Base-by-base conservation (phyloP, 2,797 vertebrate species). In the Pseudochirops cupreus region DNA sequence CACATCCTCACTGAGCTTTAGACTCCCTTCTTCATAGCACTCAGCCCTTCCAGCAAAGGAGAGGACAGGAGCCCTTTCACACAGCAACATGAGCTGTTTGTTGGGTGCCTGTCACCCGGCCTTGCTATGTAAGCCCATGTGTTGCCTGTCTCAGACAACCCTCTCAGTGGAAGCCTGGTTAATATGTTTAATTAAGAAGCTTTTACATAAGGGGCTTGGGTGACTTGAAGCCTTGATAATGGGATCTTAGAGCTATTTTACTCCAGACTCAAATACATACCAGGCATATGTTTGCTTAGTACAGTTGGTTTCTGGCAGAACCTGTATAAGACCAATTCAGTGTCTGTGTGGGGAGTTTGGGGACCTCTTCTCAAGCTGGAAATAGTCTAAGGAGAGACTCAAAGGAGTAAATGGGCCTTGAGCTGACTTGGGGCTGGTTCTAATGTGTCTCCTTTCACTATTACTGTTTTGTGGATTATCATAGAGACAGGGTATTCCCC, bases 161-260 rank as follows among this genome's bases (percentile, higher is more conserved):
- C 58, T 67, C 87, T 33, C 9, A 4, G 16, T 26, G 58, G 74
- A 50, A 87, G 16, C 91, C 87, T 57, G 24, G n/a, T 82, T 92
- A 91, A 21, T 56, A 21, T 92, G 18, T 74, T 53, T 53, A 56
- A 92, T 91, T 54, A 95, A 94, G 91, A 94, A 92, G 93, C 46
- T 46, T 21, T 91, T 90, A 46, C 94, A 94, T 56, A 56, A 94
- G 87, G 24, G 29, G n/a, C 5, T 59, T 52, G 93, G 87, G 28
- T 90, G 46, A 50, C 39, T 26, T 28, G 29, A 93, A 62, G 59
- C 82, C 91, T 92, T 95, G 97, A 97, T 87, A 94, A 97, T 93
- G 3, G 0, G 89, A 97, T 93, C 95, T 53, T 55, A 56, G 87
- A 24, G 96, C 94, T 92, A 95, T 96, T 95, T 91, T 92, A 89